A percentile compares a stretch with the other conserved stretches of the same genome.
Evolutionary conservation across 2,797 vertebrate species (phyloP).

Genomic region (Pristis pectinata): DNA sequence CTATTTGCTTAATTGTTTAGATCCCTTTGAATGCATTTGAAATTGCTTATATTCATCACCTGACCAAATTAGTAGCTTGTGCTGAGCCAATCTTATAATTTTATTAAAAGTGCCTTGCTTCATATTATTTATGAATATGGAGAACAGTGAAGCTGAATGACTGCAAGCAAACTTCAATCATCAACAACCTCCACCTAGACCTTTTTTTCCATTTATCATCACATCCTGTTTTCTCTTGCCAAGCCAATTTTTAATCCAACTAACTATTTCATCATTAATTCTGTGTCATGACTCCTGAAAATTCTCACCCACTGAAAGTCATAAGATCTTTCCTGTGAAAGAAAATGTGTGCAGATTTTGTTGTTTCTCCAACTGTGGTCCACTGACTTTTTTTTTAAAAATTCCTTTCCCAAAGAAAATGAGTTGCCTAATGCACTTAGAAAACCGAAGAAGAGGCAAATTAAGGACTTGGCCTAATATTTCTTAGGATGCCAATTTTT

Average conservation of each 20-base stretch:
- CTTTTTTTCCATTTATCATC: background rate
- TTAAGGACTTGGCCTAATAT: background rate
- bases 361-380: background rate
- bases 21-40: background rate
- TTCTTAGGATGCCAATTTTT: background rate
- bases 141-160: conserved; percentile 2
- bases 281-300: conserved; percentile 1
- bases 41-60: background rate
- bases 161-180: background rate
- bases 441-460: background rate
- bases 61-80: background rate
- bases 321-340: background rate
- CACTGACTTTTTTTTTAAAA: background rate
- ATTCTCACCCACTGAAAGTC: background rate
- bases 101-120: background rate
- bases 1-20: background rate
- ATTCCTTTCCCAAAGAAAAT: background rate
- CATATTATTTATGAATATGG: conserved; percentile 25
- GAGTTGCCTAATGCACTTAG: background rate
- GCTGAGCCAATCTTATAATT: conserved; percentile 6
- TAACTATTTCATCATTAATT: background rate
- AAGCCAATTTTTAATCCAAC: conserved; percentile 1
- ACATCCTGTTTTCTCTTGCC: conserved; percentile 11
- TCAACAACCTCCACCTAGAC: background rate
- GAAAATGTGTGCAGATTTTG: background rate